phyloP scores from a whole-genome alignment of 2,888 invertebrate genomes.

The Bunonema sp. region DNA sequence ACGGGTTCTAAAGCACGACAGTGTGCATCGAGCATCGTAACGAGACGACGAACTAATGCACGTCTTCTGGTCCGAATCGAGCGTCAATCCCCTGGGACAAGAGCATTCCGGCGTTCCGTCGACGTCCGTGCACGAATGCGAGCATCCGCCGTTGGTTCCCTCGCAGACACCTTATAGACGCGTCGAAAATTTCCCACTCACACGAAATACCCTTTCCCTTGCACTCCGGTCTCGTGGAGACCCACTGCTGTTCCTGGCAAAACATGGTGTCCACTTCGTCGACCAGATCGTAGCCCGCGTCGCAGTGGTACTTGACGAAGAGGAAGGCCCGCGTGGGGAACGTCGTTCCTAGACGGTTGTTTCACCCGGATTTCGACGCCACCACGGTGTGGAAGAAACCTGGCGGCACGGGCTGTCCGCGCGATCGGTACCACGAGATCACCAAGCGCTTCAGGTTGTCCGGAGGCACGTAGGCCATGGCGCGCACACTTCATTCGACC shows the following conservation, averaged over 20 bases:
- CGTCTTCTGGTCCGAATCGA: conserved; percentile 29
- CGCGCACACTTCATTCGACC: conserved; percentile 23
- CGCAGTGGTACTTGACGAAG: conserved; percentile 42
- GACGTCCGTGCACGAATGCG: conserved; percentile 32
- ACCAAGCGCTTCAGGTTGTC: conserved; percentile 38
- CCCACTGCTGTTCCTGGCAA: conserved; percentile 37
- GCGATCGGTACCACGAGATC: conserved; percentile 39
- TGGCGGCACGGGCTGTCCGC: conserved; percentile 30
- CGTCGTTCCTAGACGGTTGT: too few relatives aligned
- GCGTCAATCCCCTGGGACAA: conserved; percentile 36
- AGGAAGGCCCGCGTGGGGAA: conserved; percentile 33
- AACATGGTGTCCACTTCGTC: conserved; percentile 42
- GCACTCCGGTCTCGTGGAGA: conserved; percentile 30
- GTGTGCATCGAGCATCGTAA: not conserved
- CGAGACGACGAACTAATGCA: conserved; percentile 26
- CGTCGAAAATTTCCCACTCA: not conserved
- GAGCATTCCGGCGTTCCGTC: conserved; percentile 34
- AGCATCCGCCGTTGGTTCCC: conserved; percentile 37
- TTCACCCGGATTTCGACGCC: too few relatives aligned
- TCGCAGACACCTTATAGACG: conserved; percentile 24
- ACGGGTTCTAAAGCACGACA: conserved; percentile 31
- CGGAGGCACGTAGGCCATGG: conserved; percentile 43
- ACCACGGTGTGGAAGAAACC: too few relatives aligned
- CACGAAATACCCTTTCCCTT: conserved; percentile 21
- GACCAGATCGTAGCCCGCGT: conserved; percentile 37